Conservation (phyloP, 2,888 invertebrate genomes). For the Prionchulus punctatus region DNA sequence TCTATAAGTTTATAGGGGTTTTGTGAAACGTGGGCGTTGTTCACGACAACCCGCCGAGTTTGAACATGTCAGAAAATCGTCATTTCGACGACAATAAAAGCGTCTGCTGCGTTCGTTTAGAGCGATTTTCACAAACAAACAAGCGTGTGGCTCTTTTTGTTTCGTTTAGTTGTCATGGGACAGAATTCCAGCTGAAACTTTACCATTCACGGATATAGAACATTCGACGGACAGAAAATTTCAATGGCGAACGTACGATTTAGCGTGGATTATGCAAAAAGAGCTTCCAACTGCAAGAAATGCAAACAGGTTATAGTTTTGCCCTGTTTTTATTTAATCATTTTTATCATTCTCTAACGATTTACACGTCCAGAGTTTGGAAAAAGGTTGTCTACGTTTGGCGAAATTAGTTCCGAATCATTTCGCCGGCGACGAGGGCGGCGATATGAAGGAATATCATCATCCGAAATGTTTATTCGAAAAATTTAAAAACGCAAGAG, state of each 20-base stretch:
- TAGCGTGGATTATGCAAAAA: constrained; percentile 60
- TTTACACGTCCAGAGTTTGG: constrained; percentile 48
- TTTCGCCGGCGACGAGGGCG: constrained; percentile 51
- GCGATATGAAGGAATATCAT: constrained; percentile 67
- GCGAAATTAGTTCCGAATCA: constrained; percentile 63
- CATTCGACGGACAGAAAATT: background rate
- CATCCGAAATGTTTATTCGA: constrained; percentile 65
- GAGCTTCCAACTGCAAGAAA: constrained; percentile 65
- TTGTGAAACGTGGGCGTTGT: too few relatives aligned
- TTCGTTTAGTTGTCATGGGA: background rate
- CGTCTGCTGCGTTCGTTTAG: too few relatives aligned
- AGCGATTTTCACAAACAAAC: background rate
- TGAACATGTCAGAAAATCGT: too few relatives aligned
- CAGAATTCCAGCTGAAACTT: too few relatives aligned
- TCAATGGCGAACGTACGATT: constrained; percentile 17
- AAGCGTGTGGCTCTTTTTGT: background rate
- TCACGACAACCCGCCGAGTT: too few relatives aligned
- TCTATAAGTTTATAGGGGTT: too few relatives aligned
- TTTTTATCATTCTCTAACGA: too few relatives aligned
- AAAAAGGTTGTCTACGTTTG: constrained; percentile 52
- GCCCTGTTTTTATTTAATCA: background rate
- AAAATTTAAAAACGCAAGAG: constrained; percentile 56
- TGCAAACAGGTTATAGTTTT: constrained; percentile 46
- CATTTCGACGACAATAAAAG: too few relatives aligned
- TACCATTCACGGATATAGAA: background rate